Evolutionary conservation across 2,797 vertebrate genomes (phyloP), one percentile per base, ranked within the genome.

Genomic region (Meda fulgida): DNA sequence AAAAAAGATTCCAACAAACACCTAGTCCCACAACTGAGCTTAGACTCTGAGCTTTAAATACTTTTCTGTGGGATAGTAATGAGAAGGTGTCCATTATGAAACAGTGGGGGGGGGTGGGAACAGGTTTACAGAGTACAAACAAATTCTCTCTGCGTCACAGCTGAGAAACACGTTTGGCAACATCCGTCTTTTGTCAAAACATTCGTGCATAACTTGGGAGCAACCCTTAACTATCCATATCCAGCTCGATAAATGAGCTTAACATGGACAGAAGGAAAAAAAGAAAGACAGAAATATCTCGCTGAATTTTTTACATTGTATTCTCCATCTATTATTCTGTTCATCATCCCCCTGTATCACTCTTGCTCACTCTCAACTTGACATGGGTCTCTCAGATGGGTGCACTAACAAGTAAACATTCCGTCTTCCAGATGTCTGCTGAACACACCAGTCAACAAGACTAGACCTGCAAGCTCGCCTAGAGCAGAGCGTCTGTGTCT

Each of bases 381-480:
- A 88, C 84, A 89, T 90, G 81, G 91, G 72, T 85, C 66, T 85
- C 66, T 80, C 26, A 63, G 89, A 92, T 87, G 85, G 92, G 92
- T 86, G 90, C 34, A 84, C 92, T 91, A 89, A 23, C 92, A 91
- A 88, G 92, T 94, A 95, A 95, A 95, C 93, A 95, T 92, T 93
- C 92, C 85, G 43, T 80, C 90, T 94, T 95, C 93, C 96, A 97
- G 95, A 96, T 96, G 96, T 95, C 95, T 95, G 90, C 91, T 92
- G 90, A 91, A 89, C 83, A 92, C 93, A 94, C 91, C 94, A 92
- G 92, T 87, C 91, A 89, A 83, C 97, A 97, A 96, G 97, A 96
- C 95, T 85, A 92, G 95, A 96, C 97, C 94, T 97, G 97, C 85
- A 91, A 90, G 88, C 85, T 88, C 89, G 58, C 82, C 73, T 51